Evolutionary conservation across 2,797 vertebrate genomes (phyloP), one percentile per base, ranked within the genome.

Genomic region (Propithecus deckenii): DNA sequence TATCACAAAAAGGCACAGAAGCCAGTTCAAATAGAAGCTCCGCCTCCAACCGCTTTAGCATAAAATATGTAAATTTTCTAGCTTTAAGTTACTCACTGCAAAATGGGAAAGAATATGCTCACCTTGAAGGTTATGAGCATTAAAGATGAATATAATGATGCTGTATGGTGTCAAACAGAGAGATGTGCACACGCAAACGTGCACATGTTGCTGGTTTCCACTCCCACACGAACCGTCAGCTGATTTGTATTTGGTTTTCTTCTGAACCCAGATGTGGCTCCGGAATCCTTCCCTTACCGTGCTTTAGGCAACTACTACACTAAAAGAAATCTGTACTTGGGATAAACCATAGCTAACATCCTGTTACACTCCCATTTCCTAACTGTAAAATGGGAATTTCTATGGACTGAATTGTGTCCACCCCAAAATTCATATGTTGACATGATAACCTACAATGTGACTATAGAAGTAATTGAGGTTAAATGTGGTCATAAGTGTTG

Each of bases 131-230:
- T 32, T 15, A 1, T 17, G 12, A 41, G 50, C 4, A 41, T 6
- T 23, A 12, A 63, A 46, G 10, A 20, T 13, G 41, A n/a, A 6
- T 17, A 7, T 46, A 20, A 5, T 46, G 17, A 35, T 14, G 4
- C 41, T 50, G 28, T 1, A 3, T 1, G 9, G 1, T 11, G 4
- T 48, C 11, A 59, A 55, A 50, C 32, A n/a, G 41, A 79, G 18
- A 30, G 65, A 69, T 17, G 23, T 9, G 3, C 10, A 4, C 3
- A 6, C 35, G 8, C 8, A 1, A 22, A 38, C 13, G 2, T 8
- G 6, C 10, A 3, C 4, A 4, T 3, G 4, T 2, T 0, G 1
- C 28, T 9, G 23, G 30, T n/a, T 18, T 71, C 48, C 7, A 2
- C 20, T 57, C 12, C 25, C 46, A 11, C 22, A 52, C 32, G 55